These are phyloP conservation scores for Ctenomys sociabilis DNA, from an alignment of 2,113 vertebrate species.

Conservation along the genomic window DNA sequence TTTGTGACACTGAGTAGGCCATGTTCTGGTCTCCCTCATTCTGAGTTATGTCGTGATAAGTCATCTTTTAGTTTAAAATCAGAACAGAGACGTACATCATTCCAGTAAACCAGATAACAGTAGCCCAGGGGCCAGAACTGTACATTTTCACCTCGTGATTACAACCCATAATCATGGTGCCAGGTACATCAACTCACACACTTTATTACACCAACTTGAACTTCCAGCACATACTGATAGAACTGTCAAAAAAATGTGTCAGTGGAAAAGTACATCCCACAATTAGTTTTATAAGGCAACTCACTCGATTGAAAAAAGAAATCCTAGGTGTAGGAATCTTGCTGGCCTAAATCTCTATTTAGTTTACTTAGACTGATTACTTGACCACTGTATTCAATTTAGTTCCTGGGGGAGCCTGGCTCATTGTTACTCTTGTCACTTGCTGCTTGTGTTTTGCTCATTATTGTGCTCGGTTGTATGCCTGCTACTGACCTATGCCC, in stretches of 20 bases:
- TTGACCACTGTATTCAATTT: neutral
- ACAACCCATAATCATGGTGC: neutral
- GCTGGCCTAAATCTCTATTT: neutral
- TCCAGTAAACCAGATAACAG: neutral
- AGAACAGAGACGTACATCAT: neutral
- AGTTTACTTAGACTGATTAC: neutral
- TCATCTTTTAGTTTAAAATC: neutral
- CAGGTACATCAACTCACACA: neutral
- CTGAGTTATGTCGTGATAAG: neutral
- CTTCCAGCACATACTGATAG: neutral
- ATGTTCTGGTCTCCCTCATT: neutral
- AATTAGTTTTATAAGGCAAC: neutral
- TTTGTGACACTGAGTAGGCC: neutral
- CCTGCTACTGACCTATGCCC: conserved; percentile 19
- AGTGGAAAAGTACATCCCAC: neutral
- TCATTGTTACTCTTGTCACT: neutral
- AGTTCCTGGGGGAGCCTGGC: neutral
- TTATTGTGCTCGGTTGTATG: neutral
- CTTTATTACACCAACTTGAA: neutral
- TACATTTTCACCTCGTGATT: neutral
- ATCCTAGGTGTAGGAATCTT: neutral
- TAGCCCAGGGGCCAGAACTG: neutral
- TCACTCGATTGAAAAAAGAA: neutral
- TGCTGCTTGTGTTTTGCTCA: conserved; percentile 23
- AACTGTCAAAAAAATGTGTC: neutral